phyloP scores from a whole-genome alignment of 2,113 vertebrate genomes.

The Rhynchomys soricoides region DNA sequence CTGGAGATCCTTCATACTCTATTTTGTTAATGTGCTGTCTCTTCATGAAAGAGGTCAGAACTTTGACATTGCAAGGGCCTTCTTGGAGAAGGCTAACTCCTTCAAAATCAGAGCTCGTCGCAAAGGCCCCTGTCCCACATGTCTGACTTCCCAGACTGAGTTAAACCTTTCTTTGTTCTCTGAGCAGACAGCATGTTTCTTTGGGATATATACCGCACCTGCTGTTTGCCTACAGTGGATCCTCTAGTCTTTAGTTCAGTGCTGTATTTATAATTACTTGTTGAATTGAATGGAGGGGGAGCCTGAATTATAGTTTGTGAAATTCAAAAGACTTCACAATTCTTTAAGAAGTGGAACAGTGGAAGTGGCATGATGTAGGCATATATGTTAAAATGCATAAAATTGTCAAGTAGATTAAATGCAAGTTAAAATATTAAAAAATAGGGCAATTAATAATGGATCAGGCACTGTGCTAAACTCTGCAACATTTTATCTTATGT shows the following conservation, averaged over 20 bases:
- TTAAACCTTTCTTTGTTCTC: neutral
- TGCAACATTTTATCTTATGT: constrained; percentile 21
- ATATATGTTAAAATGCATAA: neutral
- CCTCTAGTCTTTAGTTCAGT: neutral
- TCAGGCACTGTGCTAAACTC: constrained; percentile 17
- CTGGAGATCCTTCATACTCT: neutral
- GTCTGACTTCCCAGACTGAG: neutral
- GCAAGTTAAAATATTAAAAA: constrained; percentile 59
- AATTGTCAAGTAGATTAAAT: constrained; percentile 24
- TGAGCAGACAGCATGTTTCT: neutral
- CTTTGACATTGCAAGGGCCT: neutral
- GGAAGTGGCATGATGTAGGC: neutral
- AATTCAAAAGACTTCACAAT: neutral
- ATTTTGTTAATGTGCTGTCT: neutral
- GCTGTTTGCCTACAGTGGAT: neutral
- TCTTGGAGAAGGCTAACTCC: neutral
- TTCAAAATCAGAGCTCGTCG: neutral
- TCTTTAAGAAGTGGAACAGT: neutral
- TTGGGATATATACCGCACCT: neutral
- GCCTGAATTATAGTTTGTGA: neutral
- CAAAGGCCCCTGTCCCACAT: neutral
- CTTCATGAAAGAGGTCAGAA: neutral
- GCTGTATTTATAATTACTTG: neutral
- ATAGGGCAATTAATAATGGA: constrained; percentile 37
- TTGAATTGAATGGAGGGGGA: neutral